Evolutionary conservation across 2,797 vertebrate species (phyloP).

Genomic region (Acropternis orthonyx): DNA sequence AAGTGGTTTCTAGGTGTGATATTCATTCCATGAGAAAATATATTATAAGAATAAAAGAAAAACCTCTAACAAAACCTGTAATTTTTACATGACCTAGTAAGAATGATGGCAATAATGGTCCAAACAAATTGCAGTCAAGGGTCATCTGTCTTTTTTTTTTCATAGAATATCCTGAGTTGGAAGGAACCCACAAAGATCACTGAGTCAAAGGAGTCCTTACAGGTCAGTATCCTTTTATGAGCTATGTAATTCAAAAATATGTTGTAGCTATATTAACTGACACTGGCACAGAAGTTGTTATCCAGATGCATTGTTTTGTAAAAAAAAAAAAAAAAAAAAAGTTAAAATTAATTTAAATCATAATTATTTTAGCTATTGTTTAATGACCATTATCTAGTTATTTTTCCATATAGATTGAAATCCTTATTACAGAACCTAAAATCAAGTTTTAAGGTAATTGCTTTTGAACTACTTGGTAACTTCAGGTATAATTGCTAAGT

Average conservation of each 20-base stretch:
- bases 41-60: neutral
- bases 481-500: slow-evolving; percentile 49
- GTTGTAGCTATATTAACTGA: neutral
- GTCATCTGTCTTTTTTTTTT: neutral
- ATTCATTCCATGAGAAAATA: neutral
- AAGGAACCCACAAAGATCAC: neutral
- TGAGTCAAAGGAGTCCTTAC: neutral
- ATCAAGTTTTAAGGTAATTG: slow-evolving; percentile 34
- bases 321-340: neutral
- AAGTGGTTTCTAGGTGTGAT: neutral
- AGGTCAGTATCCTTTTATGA: neutral
- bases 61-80: neutral
- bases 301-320: neutral
- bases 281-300: neutral
- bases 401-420: slow-evolving; percentile 33
- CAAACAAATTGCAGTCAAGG: neutral
- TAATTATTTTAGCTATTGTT: neutral
- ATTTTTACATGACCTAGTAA: neutral
- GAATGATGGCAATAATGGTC: neutral
- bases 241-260: neutral
- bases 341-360: neutral
- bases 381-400: slow-evolving; percentile 12
- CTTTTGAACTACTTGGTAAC: slow-evolving; percentile 52
- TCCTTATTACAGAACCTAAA: slow-evolving; percentile 2
- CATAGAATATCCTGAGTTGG: neutral